Evolutionary conservation across 92 coral and sea anemone genomes (phyloP).

Genomic region (Zoanthus gigantus): DNA sequence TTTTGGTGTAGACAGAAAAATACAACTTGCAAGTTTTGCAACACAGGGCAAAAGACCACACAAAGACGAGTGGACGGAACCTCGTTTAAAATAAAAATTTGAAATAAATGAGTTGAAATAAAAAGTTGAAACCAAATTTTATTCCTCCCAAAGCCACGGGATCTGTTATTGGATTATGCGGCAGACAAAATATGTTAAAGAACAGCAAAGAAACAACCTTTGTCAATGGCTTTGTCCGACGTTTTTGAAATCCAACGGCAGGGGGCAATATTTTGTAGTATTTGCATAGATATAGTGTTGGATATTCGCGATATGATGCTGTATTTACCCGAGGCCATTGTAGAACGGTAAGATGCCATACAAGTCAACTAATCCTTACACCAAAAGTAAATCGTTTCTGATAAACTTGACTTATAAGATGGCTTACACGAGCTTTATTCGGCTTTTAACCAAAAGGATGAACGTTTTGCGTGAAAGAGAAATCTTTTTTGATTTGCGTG

Average conservation of each 20-base stretch:
- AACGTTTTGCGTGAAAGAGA: constrained; percentile 7
- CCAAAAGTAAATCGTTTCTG: constrained; percentile 14
- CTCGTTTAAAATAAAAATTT: neutral
- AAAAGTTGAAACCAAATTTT: neutral
- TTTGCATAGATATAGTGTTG: constrained; percentile 45
- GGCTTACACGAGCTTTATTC: constrained; percentile 3
- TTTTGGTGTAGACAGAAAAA: neutral
- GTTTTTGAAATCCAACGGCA: constrained; percentile 41
- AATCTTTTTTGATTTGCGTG: constrained; percentile 34
- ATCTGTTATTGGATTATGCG: neutral
- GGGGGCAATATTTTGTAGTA: constrained; percentile 49
- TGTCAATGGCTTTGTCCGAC: constrained; percentile 27
- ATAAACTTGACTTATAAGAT: neutral
- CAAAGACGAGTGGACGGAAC: neutral
- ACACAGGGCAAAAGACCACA: neutral
- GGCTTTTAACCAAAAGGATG: constrained; percentile 9
- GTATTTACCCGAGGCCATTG: constrained; percentile 44
- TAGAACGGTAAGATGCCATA: neutral
- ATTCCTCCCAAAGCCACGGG: neutral
- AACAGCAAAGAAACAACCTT: neutral
- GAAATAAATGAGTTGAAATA: too few species aligned
- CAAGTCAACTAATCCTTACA: neutral
- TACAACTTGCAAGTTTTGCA: neutral
- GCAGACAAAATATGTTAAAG: neutral
- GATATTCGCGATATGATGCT: constrained; percentile 33